phyloP scores from a whole-genome alignment of 2,888 invertebrate species.

The Amphimallon solstitiale region DNA sequence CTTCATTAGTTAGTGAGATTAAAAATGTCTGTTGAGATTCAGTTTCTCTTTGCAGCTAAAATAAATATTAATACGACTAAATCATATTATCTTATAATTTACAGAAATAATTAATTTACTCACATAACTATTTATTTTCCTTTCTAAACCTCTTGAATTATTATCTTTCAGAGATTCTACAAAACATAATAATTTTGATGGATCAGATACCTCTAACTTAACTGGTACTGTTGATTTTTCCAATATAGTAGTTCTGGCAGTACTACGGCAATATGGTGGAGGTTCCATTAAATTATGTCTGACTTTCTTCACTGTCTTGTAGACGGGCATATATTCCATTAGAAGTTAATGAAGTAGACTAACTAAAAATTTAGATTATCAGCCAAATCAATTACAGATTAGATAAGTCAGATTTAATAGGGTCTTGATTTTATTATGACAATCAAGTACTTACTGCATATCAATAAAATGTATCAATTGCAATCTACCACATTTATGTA shows the following conservation, averaged over 20 bases:
- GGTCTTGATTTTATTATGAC: constrained; percentile 32
- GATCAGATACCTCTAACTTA: constrained; percentile 66
- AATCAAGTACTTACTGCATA: constrained; percentile 36
- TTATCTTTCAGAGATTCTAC: constrained; percentile 66
- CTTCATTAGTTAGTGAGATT: constrained; percentile 67
- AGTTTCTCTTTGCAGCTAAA: constrained; percentile 62
- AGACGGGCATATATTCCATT: constrained; percentile 49
- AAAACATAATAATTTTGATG: constrained; percentile 68
- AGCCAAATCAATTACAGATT: constrained; percentile 42
- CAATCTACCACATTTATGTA: background rate
- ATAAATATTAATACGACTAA: background rate
- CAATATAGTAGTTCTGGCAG: constrained; percentile 31
- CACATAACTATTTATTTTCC: constrained; percentile 71
- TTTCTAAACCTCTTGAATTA: constrained; percentile 66
- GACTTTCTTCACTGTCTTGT: constrained; percentile 48
- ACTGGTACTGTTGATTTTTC: constrained; percentile 40
- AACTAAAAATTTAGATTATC: constrained; percentile 46
- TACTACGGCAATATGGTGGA: constrained; percentile 51
- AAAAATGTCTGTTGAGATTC: constrained; percentile 67
- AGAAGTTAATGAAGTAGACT: constrained; percentile 23
- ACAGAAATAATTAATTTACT: constrained; percentile 52
- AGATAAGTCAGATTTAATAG: constrained; percentile 42
- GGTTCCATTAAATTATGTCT: constrained; percentile 51
- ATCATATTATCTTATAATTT: background rate
- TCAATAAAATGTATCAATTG: constrained; percentile 8